phyloP scores from a whole-genome alignment of 2,888 invertebrate species.

The Philaethria dido region DNA sequence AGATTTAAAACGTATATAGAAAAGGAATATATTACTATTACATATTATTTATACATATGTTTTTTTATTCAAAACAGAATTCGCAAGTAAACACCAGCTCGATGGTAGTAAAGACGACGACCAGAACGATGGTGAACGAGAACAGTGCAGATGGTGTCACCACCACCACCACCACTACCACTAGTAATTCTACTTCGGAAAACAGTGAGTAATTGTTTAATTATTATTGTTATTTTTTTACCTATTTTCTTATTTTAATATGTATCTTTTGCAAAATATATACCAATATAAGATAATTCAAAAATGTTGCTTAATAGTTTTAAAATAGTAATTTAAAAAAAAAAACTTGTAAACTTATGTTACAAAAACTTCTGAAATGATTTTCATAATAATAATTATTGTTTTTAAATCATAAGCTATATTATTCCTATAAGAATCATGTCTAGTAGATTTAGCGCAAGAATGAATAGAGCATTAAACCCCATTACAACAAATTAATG shows the following conservation, averaged over 20 bases:
- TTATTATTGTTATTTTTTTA: neutral
- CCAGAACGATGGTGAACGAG: conserved; percentile 82
- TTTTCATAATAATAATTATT: conserved; percentile 4
- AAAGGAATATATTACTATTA: no score
- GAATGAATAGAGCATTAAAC: conserved; percentile 22
- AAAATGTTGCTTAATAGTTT: no score
- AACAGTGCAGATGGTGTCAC: conserved; percentile 61
- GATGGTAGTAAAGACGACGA: conserved; percentile 85
- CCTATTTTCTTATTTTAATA: neutral
- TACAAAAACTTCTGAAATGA: conserved; percentile 11
- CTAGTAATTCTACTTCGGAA: conserved; percentile 69
- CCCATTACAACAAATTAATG: conserved; percentile 10
- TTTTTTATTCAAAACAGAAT: conserved; percentile 56
- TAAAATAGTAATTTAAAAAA: no score
- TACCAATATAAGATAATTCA: no score
- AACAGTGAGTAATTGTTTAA: conserved; percentile 76
- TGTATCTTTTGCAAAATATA: no score
- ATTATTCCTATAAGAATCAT: neutral
- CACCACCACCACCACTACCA: conserved; percentile 70
- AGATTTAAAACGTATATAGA: no score
- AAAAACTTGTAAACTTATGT: neutral
- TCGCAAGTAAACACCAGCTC: conserved; percentile 81
- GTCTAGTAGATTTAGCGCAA: conserved; percentile 14
- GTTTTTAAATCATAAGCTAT: neutral
- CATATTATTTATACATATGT: neutral